A percentile compares a stretch with the other conserved stretches of the same genome.
Evolutionary conservation across 2,888 invertebrate genomes (phyloP).

Genomic region (Microplitis deprimator): DNA sequence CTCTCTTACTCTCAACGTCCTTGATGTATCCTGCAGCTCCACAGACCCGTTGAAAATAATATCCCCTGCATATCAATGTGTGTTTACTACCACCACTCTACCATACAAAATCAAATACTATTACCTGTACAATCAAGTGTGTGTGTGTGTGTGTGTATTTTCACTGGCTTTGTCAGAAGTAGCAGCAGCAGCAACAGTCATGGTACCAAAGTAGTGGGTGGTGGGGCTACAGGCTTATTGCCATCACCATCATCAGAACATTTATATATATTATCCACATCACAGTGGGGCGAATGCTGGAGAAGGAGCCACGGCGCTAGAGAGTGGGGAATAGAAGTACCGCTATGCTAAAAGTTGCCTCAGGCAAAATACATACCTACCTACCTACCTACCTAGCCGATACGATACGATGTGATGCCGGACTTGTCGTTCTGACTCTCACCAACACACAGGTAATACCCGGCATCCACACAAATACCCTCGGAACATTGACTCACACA

Average conservation of each 20-base stretch:
- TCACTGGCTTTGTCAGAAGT: slow-evolving; percentile 9
- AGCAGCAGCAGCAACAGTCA: not conserved
- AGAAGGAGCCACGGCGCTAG: slow-evolving; percentile 4
- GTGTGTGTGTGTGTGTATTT: slow-evolving; percentile 12
- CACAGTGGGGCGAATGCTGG: slow-evolving; percentile 34
- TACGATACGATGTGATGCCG: slow-evolving; percentile 35
- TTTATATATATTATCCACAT: slow-evolving; percentile 13
- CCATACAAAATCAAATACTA: slow-evolving; percentile 12
- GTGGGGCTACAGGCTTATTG: slow-evolving; percentile 21
- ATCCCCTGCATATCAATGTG: slow-evolving; percentile 15
- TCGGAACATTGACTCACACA: not conserved
- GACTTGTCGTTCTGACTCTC: slow-evolving; percentile 42
- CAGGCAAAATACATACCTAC: slow-evolving; percentile 69
- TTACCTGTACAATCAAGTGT: slow-evolving; percentile 25
- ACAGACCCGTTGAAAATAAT: slow-evolving; percentile 27
- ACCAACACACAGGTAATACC: slow-evolving; percentile 28
- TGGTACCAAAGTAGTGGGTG: slow-evolving; percentile 19
- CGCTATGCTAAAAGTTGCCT: slow-evolving; percentile 67
- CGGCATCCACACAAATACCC: not conserved
- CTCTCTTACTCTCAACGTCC: slow-evolving; percentile 36
- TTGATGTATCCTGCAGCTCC: slow-evolving; percentile 40
- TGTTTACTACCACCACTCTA: not conserved
- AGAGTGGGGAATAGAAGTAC: slow-evolving; percentile 63
- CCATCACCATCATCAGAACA: not conserved
- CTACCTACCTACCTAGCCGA: slow-evolving; percentile 66